Percentiles rank a stretch among this genome's conserved stretches.
These are phyloP conservation scores for Atrichornis clamosus DNA, from an alignment of 2,113 vertebrate species.

Conservation along the genomic window DNA sequence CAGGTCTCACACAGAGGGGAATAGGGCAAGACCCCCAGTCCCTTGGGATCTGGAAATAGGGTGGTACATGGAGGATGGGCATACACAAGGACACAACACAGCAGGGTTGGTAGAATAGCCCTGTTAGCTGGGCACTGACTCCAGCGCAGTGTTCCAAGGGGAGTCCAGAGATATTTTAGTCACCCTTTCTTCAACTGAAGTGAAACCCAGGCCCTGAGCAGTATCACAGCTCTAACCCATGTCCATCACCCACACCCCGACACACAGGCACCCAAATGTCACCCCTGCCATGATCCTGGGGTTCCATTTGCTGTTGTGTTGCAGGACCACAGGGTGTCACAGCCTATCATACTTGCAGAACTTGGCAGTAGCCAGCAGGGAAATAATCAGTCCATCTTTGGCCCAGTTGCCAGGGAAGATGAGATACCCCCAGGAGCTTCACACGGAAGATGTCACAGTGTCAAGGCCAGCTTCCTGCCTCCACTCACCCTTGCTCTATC, in stretches of 20 bases:
- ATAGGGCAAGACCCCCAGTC: background rate
- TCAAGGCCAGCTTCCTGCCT: background rate
- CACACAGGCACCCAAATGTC: background rate
- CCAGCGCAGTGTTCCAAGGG: background rate
- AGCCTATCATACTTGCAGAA: background rate
- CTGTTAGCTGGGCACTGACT: background rate
- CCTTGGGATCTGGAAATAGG: background rate
- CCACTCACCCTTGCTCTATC: background rate
- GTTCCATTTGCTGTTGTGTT: background rate
- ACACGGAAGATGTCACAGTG: background rate
- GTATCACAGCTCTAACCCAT: background rate
- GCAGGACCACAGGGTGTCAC: slow-evolving; percentile 30
- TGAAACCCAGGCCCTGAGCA: background rate
- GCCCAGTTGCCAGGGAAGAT: background rate
- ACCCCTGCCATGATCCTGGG: background rate
- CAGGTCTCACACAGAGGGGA: background rate
- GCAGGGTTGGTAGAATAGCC: background rate
- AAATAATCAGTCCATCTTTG: background rate
- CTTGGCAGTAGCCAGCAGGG: background rate
- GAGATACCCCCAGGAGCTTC: background rate
- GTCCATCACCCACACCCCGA: background rate
- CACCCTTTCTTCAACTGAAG: background rate
- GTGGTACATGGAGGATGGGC: background rate
- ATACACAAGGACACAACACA: background rate
- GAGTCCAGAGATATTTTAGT: background rate